phyloP scores from a whole-genome alignment of 64 coral and sea anemone genomes.

The Actinia equina region DNA sequence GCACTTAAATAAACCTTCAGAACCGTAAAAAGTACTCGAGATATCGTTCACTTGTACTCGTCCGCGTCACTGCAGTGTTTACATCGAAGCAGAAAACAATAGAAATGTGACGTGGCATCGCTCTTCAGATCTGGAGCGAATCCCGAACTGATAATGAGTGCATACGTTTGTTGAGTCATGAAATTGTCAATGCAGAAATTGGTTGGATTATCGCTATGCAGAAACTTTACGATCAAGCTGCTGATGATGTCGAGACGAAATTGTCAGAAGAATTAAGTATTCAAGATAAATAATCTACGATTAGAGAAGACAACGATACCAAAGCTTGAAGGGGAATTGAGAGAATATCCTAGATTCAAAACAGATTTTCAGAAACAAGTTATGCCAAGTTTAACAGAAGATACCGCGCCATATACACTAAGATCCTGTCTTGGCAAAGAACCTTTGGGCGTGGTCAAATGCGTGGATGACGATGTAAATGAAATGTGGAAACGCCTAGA shows the following conservation, averaged over 20 bases:
- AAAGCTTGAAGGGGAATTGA: constrained; percentile 22
- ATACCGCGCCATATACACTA: background rate
- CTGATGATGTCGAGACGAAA: constrained; percentile 15
- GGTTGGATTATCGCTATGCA: constrained; percentile 33
- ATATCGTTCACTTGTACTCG: no score
- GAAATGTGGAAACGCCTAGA: constrained; percentile 28
- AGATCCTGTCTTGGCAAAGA: constrained; percentile 8
- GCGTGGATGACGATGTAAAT: constrained; percentile 16
- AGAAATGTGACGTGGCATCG: no score
- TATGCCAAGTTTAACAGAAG: constrained; percentile 1
- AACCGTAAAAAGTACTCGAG: no score
- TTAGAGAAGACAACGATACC: constrained; percentile 40
- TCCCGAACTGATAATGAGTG: no score
- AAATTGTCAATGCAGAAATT: background rate
- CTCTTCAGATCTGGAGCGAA: no score
- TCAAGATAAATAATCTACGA: constrained; percentile 19
- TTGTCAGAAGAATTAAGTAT: background rate
- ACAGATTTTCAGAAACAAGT: constrained; percentile 39
- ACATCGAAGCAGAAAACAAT: no score
- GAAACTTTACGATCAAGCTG: constrained; percentile 12
- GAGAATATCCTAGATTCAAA: constrained; percentile 42
- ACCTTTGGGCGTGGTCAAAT: constrained; percentile 7
- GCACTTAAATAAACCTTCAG: no score
- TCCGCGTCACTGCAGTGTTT: no score
- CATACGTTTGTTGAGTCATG: background rate